Conservation (phyloP, 2,888 invertebrate species). For the Lepetodrilus schrolli region DNA sequence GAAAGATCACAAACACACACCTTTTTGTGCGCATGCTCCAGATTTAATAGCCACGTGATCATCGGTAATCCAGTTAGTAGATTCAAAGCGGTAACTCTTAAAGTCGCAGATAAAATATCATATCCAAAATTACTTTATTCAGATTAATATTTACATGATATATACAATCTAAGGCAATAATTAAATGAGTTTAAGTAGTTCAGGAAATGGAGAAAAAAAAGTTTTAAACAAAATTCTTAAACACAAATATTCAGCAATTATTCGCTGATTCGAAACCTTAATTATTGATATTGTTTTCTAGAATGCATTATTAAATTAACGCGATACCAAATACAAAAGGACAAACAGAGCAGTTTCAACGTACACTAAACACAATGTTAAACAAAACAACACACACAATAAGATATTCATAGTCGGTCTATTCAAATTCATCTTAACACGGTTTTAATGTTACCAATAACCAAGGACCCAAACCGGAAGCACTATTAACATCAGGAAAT, state of each 20-base stretch:
- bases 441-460: no score
- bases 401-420: not conserved
- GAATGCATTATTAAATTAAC: not conserved
- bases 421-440: not conserved
- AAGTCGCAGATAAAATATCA: constrained; percentile 19
- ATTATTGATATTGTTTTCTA: not conserved
- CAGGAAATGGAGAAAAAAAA: not conserved
- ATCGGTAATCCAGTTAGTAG: not conserved
- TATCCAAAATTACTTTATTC: constrained; percentile 26
- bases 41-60: not conserved
- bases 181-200: not conserved
- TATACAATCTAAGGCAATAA: constrained; percentile 20
- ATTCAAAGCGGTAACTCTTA: not conserved
- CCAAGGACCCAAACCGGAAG: no score
- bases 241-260: not conserved
- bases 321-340: not conserved
- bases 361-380: not conserved
- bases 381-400: not conserved
- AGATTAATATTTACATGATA: constrained; percentile 10
- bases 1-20: not conserved
- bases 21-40: constrained; percentile 7
- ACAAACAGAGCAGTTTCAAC: not conserved
- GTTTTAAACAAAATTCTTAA: no score
- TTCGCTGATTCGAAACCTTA: not conserved
- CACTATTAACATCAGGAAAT: no score